Evolutionary conservation across 2,113 vertebrate genomes (phyloP), one percentile per base, ranked within the genome.

Genomic region (Neogale vison): DNA sequence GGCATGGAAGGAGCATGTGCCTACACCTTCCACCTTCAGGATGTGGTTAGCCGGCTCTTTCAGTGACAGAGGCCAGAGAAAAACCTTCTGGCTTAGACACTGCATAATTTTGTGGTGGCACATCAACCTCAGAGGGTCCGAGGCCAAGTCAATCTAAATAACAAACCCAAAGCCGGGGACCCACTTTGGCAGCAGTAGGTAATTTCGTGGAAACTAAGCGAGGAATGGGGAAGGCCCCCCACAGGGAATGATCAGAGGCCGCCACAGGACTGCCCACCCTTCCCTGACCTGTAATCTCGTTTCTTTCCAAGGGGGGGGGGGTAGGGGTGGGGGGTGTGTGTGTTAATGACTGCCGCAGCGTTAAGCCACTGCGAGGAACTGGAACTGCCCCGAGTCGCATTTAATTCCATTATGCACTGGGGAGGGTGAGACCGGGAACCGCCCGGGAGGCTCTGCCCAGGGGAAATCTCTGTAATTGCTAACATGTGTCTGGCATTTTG

Each of bases 271-370:
- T 0, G 86, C 29, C 42, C 52, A 77, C 93, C 80, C 65, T 96
- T 57, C 82, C 80, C 94, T 55, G 15, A 95, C 98, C 97, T 1
- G 0, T 94, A 74, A 95, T 97, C 96, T 96, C n/a, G 86, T 98
- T 97, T 98, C 82, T 93, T 79, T 65, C 69, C 84, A 21, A 96
- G 96, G 96, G 88, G 77, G 61, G 74, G 77, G n/a, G n/a, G n/a
- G n/a, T n/a, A n/a, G n/a, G n/a, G n/a, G n/a, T n/a, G n/a, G n/a
- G n/a, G n/a, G n/a, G n/a, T n/a, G n/a, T n/a, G n/a, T n/a, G n/a
- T 96, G 96, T 95, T 96, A 97, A 71, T 96, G 97, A 97, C 97
- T 76, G 34, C 45, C n/a, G 72, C 63, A 31, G 72, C 5, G 0
- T 52, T 47, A 39, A 96, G 96, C 93, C 95, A 21, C 36, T 83